phyloP scores from a whole-genome alignment of 2,113 vertebrate genomes.

The Hippoglossus stenolepis region DNA sequence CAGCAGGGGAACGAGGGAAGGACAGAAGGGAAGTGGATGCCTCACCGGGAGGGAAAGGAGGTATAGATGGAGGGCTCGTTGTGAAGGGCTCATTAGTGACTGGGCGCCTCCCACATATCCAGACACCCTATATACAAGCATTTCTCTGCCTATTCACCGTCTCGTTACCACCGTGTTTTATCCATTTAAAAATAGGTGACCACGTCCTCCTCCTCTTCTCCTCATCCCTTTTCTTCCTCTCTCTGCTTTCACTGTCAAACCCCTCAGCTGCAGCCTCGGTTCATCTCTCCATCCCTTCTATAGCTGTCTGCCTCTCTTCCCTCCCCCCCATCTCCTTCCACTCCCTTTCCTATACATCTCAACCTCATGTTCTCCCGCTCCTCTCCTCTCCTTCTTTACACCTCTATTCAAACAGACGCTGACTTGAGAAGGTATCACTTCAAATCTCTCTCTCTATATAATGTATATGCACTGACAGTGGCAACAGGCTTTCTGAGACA shows the following conservation, averaged over 20 bases:
- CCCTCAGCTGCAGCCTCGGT: background rate
- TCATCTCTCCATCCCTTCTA: conserved; percentile 16
- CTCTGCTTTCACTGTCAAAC: conserved; percentile 10
- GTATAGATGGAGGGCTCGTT: conserved; percentile 31
- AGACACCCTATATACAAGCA: conserved; percentile 30
- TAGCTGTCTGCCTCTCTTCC: background rate
- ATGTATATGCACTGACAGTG: background rate
- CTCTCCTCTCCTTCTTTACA: conserved; percentile 19
- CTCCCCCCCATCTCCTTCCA: background rate
- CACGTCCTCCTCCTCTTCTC: background rate
- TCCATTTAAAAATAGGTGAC: conserved; percentile 10
- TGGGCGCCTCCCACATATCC: conserved; percentile 45
- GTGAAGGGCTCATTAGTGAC: conserved; percentile 32
- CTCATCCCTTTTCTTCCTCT: background rate
- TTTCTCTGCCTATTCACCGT: conserved; percentile 26
- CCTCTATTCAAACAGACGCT: background rate
- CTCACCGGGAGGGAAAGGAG: background rate
- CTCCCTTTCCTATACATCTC: background rate
- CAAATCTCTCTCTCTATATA: background rate
- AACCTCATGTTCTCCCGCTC: conserved; percentile 12
- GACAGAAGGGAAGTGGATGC: background rate
- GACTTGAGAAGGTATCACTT: background rate
- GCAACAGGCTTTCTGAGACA: background rate
- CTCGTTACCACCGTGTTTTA: background rate
- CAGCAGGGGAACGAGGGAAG: background rate